phyloP scores from a whole-genome alignment of 1,140 invertebrate genomes.

The Heliconius nattereri region DNA sequence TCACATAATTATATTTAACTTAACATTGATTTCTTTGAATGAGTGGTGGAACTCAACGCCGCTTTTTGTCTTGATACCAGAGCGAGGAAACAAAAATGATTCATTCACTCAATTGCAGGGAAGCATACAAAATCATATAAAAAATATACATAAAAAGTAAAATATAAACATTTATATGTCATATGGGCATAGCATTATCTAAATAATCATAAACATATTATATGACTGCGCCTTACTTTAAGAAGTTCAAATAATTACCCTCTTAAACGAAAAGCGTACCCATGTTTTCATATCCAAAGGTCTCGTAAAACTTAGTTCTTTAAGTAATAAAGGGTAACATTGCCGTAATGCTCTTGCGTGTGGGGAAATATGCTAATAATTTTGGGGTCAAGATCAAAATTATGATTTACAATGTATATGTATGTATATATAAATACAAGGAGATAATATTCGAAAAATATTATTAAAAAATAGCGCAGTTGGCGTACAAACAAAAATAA shows the following conservation, averaged over 20 bases:
- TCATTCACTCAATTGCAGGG: too few relatives aligned
- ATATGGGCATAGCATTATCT: not conserved
- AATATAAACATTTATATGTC: too few relatives aligned
- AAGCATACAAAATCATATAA: too few relatives aligned
- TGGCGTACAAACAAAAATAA: too few relatives aligned
- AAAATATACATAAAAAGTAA: too few relatives aligned
- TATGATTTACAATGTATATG: not conserved
- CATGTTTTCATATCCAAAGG: constrained; percentile 17
- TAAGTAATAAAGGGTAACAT: constrained; percentile 12
- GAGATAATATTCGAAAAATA: too few relatives aligned
- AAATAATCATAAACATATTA: constrained; percentile 13
- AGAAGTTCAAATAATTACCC: constrained; percentile 12
- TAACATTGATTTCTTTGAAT: too few relatives aligned
- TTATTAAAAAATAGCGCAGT: too few relatives aligned
- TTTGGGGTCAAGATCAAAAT: not conserved
- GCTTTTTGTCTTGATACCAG: too few relatives aligned
- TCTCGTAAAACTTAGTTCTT: constrained; percentile 35
- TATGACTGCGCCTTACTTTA: not conserved
- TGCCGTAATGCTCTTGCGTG: not conserved
- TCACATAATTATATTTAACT: too few relatives aligned
- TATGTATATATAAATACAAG: not conserved
- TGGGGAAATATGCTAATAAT: not conserved
- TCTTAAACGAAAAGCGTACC: constrained; percentile 16
- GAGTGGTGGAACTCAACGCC: too few relatives aligned
- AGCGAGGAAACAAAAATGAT: too few relatives aligned